Evolutionary conservation across 2,888 invertebrate species (phyloP), one percentile per base, ranked within the genome.

Genomic region (Pilophorus perplexus): DNA sequence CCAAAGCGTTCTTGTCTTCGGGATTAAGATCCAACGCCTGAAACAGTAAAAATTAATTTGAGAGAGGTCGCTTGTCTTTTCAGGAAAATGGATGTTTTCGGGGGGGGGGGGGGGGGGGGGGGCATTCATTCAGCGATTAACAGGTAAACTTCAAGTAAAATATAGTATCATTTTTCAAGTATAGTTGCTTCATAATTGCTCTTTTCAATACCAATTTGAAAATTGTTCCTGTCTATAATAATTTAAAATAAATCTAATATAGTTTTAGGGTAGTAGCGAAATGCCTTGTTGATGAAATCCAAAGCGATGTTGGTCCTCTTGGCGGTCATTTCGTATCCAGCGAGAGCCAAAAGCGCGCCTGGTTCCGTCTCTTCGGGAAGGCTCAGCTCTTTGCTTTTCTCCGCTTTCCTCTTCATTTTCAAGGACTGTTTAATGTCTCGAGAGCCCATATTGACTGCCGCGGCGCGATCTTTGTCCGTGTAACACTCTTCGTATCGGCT

Each of bases 391-490:
- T 82, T 85, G 72, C 85, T 86, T 23, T 88, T 82, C 74, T 91
- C 91, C 69, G 88, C 85, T 71, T 87, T 85, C 72, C 88, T 83
- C 75, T 92, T 93, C 72, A 89, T 80, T 74, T 85, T 89, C 70
- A 92, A 78, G 33, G 89, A 90, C 71, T 89, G 87, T 74, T 93
- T 93, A 69, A 93, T 93, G 75, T 93, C 93, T 69, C 84, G 55
- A n/a, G 85, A 87, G 0, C 90, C 90, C 82, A 89, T 76, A 74
- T 90, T 89, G 14, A 92, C 92, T 0, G 93, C 92, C 0, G 93
- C 93, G 0, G 93, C 93, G 4, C 93, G 81, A 75, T 93, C 93
- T 74, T 93, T 93, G 75, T 93, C 93, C 18, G 92, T 93, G 74
- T 92, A 93, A 20, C 89, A 78, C 74, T 93, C 93, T 72, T 91